Evolutionary conservation across 2,888 invertebrate genomes (phyloP), one percentile per base, ranked within the genome.

Genomic region (Trissolcus brochymenae): DNA sequence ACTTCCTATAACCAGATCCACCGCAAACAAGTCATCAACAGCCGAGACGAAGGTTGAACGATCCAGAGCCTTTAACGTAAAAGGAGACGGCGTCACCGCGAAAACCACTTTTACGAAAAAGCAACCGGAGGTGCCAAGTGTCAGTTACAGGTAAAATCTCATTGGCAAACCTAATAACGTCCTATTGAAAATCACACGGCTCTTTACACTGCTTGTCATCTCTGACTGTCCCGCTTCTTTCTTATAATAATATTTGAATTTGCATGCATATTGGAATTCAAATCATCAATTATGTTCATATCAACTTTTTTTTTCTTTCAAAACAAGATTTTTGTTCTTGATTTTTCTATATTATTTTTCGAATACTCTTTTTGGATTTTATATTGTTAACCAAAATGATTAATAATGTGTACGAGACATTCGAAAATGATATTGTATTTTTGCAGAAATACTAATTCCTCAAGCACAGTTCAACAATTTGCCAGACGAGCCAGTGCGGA

Each of bases 1-100:
- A 80, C 82, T 79, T 73, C 84, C 79, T 57, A 85, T 79, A 72
- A 80, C 81, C 76, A 86, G 78, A 81, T 81, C 71, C 83, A 85
- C 71, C 71, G 85, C 90, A 14, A 90, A 90, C 41, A 88, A 89
- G 79, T 80, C 89, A 17, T 82, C 90, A 83, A 75, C 90, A 84
- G 83, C 88, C 84, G 86, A 87, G 81, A 80, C 82, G 65, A 80
- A 84, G 74, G 77, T 84, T 78, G 82, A 85, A 75, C 82, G 85
- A 25, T 84, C 84, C 71, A 84, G 85, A 78, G 86, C 82, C 80
- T 80, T 82, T 17, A 86, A 80, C 71, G 79, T 82, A 51, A 87
- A 82, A 68, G 86, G 83, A 55, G 80, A 75, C 67, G 82, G 77
- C 59, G 56, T 55, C 43, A 35, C 60, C 17, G 55, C 46, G 35